These are phyloP conservation scores for Glyptemys insculpta DNA, from an alignment of 2,797 vertebrate species.

Conservation along the genomic window DNA sequence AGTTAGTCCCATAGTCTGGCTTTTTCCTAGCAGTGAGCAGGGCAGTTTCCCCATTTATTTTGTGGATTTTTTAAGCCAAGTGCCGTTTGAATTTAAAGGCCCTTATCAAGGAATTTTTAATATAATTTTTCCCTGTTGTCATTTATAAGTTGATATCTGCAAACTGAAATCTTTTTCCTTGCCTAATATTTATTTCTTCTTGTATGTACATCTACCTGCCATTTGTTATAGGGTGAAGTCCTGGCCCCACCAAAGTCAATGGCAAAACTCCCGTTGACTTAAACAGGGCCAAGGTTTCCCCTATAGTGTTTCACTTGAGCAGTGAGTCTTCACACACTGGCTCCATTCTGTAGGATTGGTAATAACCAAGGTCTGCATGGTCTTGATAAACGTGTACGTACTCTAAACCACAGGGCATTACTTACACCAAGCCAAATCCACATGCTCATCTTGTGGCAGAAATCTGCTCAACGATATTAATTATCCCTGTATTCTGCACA, in stretches of 20 bases:
- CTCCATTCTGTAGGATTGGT: background rate
- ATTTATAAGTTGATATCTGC: background rate
- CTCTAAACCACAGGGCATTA: constrained; percentile 15
- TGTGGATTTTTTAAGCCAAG: background rate
- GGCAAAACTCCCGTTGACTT: background rate
- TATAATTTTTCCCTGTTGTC: background rate
- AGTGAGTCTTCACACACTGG: background rate
- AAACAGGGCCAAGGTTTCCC: background rate
- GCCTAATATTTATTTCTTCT: background rate
- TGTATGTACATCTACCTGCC: background rate
- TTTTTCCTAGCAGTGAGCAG: background rate
- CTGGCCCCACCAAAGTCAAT: background rate
- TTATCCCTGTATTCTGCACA: background rate
- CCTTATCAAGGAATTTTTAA: background rate
- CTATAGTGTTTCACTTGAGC: background rate
- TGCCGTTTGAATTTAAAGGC: background rate
- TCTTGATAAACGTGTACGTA: background rate
- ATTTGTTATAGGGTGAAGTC: background rate
- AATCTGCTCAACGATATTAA: constrained; percentile 9
- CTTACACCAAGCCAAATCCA: constrained; percentile 22
- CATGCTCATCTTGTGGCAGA: constrained; percentile 1
- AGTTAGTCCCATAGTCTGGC: background rate
- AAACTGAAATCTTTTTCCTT: background rate
- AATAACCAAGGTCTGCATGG: background rate
- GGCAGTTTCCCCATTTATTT: background rate